Conservation (phyloP, 30 jellyfish, hydroid and myxozoan species). For the Aurelia aurita region DNA sequence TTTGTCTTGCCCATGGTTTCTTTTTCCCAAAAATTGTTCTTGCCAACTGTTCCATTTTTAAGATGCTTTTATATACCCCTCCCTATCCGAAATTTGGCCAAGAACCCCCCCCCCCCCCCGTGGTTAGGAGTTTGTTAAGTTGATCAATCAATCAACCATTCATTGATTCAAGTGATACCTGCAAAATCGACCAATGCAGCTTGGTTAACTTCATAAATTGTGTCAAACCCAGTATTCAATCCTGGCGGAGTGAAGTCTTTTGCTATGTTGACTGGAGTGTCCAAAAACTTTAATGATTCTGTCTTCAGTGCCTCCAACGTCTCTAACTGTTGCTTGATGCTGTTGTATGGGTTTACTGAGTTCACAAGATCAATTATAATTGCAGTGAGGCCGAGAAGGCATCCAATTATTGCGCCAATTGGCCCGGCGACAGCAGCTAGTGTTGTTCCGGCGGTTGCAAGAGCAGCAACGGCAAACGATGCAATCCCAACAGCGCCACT, state of each 20-base stretch:
- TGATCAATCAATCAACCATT: no score
- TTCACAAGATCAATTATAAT: neutral
- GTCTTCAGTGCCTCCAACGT: neutral
- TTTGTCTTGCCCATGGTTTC: no score
- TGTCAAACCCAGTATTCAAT: constrained; percentile 9
- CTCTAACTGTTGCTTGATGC: constrained; percentile 1
- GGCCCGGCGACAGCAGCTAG: no score
- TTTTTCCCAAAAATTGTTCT: no score
- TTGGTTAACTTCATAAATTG: constrained; percentile 12
- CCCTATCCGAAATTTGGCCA: no score
- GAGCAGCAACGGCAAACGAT: constrained; percentile 25
- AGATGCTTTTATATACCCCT: no score
- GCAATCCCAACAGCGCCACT: constrained; percentile 17
- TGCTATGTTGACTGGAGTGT: constrained; percentile 5
- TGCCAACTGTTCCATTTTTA: no score
- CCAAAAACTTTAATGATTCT: no score
- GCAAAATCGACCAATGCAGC: constrained; percentile 6
- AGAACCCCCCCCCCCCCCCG: no score
- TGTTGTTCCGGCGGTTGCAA: constrained; percentile 12
- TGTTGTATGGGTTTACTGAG: constrained; percentile 2
- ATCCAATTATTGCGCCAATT: constrained; percentile 9
- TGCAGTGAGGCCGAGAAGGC: constrained; percentile 6
- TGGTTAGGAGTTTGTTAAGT: no score
- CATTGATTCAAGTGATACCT: no score
- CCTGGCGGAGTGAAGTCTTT: neutral